These are phyloP conservation scores for Probaryconus sp. DNA, from an alignment of 1,140 invertebrate species.

Conservation along the genomic window DNA sequence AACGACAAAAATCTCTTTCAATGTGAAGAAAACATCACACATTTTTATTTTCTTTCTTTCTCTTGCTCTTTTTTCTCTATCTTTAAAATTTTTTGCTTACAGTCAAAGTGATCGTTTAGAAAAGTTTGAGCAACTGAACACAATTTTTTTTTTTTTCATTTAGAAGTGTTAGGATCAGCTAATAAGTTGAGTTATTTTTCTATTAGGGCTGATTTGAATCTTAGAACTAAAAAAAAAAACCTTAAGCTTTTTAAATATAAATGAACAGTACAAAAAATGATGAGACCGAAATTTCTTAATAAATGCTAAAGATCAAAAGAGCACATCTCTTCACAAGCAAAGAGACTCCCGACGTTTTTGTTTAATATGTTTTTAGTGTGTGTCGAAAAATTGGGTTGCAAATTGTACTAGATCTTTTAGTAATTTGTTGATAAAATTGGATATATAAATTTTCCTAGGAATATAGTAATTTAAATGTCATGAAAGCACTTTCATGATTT, in stretches of 20 bases:
- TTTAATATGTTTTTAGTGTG: constrained; percentile 16
- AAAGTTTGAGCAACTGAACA: constrained; percentile 18
- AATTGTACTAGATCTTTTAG: too few relatives aligned
- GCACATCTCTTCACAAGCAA: constrained; percentile 28
- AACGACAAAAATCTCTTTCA: constrained; percentile 54
- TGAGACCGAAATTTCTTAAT: constrained; percentile 21
- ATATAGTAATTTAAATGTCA: too few relatives aligned
- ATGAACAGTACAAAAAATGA: constrained; percentile 29
- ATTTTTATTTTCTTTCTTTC: constrained; percentile 1
- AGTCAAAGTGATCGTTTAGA: constrained; percentile 1
- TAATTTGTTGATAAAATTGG: not conserved
- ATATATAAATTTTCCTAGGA: too few relatives aligned
- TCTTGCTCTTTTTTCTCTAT: constrained; percentile 4
- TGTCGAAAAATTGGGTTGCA: too few relatives aligned
- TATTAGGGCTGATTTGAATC: too few relatives aligned
- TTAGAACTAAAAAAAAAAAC: constrained; percentile 10
- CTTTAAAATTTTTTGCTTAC: constrained; percentile 11
- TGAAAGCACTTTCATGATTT: too few relatives aligned
- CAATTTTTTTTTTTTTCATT: too few relatives aligned
- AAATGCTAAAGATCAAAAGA: constrained; percentile 35
- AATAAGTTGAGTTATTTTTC: too few relatives aligned
- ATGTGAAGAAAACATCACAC: constrained; percentile 39
- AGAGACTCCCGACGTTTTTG: constrained; percentile 35
- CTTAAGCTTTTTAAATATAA: too few relatives aligned
- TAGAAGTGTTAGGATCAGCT: too few relatives aligned